A percentile compares a stretch with the other conserved stretches of the same genome.
These are phyloP conservation scores for Drosophila sechellia DNA, from an alignment of 1,140 invertebrate genomes.

Conservation along the genomic window DNA sequence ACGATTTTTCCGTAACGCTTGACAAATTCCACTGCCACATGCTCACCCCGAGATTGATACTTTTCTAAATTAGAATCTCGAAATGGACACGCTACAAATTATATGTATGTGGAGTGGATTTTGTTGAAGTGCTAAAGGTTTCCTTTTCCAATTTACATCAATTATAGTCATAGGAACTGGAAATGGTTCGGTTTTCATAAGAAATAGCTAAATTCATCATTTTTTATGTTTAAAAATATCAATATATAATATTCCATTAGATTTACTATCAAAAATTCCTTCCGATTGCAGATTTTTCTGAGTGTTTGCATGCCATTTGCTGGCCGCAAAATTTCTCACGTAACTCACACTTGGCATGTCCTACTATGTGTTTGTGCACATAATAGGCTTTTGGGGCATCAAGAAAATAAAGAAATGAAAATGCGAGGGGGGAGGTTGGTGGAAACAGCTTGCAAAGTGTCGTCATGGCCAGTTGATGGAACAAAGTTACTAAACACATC, in stretches of 20 bases:
- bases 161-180: neutral
- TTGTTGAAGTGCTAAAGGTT: neutral
- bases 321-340: constrained; percentile 35
- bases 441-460: constrained; percentile 29
- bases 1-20: constrained; percentile 81
- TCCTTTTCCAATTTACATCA: neutral
- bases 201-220: too few relatives aligned
- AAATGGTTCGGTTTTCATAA: too few relatives aligned
- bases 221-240: too few relatives aligned
- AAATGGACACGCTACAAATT: constrained; percentile 29
- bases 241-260: too few relatives aligned
- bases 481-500: constrained; percentile 57
- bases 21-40: constrained; percentile 79
- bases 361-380: constrained; percentile 25
- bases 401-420: neutral
- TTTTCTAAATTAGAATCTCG: constrained; percentile 33
- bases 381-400: constrained; percentile 45
- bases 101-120: constrained; percentile 20
- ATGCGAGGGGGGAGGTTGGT: neutral
- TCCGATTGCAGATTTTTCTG: constrained; percentile 1
- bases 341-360: constrained; percentile 35
- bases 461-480: constrained; percentile 56
- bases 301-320: constrained; percentile 22
- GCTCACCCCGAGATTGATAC: constrained; percentile 61
- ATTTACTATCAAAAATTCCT: neutral